phyloP scores from a whole-genome alignment of 2,113 vertebrate genomes.

The Sylvietta virens region DNA sequence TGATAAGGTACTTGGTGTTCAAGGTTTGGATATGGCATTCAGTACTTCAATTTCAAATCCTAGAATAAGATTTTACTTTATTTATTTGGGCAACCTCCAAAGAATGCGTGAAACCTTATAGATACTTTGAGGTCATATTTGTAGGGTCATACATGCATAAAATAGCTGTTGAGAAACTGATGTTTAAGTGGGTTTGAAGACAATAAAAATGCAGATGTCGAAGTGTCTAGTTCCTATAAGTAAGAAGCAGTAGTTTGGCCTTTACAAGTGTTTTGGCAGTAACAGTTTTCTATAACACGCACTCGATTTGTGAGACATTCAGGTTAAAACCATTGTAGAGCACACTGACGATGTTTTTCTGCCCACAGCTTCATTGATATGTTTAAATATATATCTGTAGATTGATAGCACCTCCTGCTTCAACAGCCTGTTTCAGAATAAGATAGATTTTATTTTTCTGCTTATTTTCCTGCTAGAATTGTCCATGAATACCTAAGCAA shows the following conservation, averaged over 20 bases:
- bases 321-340: neutral
- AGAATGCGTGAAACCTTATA: neutral
- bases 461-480: slow-evolving; percentile 70
- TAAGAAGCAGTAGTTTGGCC: neutral
- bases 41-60: neutral
- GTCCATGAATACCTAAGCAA: slow-evolving; percentile 86
- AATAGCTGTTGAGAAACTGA: neutral
- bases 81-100: neutral
- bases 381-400: neutral
- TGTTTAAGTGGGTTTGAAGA: neutral
- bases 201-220: neutral
- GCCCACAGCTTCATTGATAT: neutral
- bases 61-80: neutral
- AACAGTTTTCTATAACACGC: neutral
- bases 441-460: neutral
- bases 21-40: neutral
- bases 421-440: neutral
- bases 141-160: neutral
- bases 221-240: neutral
- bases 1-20: neutral
- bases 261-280: neutral
- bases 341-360: neutral
- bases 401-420: neutral
- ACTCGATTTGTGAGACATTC: neutral
- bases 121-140: neutral